phyloP scores from a whole-genome alignment of 2,888 invertebrate species.

The Torymus auratus region DNA sequence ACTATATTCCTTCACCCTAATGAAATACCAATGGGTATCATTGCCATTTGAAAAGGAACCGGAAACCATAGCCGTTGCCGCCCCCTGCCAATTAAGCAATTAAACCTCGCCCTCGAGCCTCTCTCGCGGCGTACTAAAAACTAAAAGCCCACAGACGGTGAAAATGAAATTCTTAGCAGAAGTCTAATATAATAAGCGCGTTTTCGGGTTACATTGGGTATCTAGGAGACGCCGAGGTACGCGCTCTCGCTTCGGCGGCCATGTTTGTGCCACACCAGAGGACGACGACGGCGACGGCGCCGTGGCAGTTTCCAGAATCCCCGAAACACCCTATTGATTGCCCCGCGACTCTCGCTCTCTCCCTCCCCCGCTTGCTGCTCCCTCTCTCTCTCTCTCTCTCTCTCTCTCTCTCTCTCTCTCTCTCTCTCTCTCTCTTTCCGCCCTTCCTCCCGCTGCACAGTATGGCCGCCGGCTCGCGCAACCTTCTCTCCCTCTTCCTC shows the following conservation, averaged over 20 bases:
- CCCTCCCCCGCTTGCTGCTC: slow-evolving; percentile 66
- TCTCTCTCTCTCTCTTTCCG: slow-evolving; percentile 64
- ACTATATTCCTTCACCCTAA: not conserved
- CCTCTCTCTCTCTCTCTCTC: slow-evolving; percentile 41
- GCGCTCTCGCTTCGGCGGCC: slow-evolving; percentile 66
- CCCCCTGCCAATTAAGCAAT: slow-evolving; percentile 26
- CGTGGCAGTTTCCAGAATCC: slow-evolving; percentile 74
- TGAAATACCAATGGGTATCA: slow-evolving; percentile 33
- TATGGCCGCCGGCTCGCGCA: slow-evolving; percentile 73
- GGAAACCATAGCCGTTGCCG: not conserved
- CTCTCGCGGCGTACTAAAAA: not conserved
- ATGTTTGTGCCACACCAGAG: slow-evolving; percentile 74
- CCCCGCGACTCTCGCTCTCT: slow-evolving; percentile 69
- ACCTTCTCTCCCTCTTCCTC: slow-evolving; percentile 62
- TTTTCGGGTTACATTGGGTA: too few species aligned
- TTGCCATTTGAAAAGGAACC: slow-evolving; percentile 14
- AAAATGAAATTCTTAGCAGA: not conserved
- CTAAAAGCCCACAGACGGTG: not conserved
- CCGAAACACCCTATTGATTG: slow-evolving; percentile 80
- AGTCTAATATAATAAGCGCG: not conserved
- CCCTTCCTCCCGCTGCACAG: slow-evolving; percentile 61
- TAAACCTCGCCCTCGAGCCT: not conserved
- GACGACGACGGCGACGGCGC: slow-evolving; percentile 59
- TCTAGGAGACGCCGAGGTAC: too few species aligned
- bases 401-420: slow-evolving; percentile 66